Conservation (phyloP, 2,888 invertebrate species). For the Vannuccia rotundouncinata region DNA sequence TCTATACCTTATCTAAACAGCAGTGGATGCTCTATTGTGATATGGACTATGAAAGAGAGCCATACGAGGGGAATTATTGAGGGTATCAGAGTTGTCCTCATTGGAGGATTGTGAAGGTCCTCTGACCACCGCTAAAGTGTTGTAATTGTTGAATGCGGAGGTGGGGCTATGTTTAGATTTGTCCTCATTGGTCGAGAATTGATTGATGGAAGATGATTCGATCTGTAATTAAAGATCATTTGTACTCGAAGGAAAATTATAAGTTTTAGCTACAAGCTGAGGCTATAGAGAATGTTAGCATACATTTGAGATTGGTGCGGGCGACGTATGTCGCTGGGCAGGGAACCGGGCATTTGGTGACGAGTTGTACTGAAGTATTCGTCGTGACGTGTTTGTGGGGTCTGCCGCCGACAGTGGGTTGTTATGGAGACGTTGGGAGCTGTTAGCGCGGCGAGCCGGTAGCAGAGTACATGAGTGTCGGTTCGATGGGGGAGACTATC, state of each 20-base stretch:
- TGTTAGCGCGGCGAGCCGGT: neutral
- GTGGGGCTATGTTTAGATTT: neutral
- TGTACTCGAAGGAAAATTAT: no score
- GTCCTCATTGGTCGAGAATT: neutral
- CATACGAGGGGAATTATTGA: neutral
- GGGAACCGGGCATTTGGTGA: no score
- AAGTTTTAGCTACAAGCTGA: no score
- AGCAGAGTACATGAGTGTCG: neutral
- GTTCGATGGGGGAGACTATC: neutral
- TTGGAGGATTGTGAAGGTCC: neutral
- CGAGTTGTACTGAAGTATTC: no score
- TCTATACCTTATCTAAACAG: no score
- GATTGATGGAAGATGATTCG: neutral
- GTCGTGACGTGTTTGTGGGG: neutral
- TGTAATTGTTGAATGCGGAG: neutral
- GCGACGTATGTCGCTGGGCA: no score
- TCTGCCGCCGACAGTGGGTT: neutral
- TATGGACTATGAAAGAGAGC: neutral
- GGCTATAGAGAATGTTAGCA: no score
- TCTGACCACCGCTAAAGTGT: no score
- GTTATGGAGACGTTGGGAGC: neutral
- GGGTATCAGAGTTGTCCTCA: neutral
- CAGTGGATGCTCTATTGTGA: neutral
- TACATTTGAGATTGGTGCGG: no score
- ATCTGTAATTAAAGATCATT: neutral